Percentiles rank a stretch among this genome's conserved stretches.
Conservation (phyloP, 2,888 invertebrate genomes). For the Melanchra persicariae region DNA sequence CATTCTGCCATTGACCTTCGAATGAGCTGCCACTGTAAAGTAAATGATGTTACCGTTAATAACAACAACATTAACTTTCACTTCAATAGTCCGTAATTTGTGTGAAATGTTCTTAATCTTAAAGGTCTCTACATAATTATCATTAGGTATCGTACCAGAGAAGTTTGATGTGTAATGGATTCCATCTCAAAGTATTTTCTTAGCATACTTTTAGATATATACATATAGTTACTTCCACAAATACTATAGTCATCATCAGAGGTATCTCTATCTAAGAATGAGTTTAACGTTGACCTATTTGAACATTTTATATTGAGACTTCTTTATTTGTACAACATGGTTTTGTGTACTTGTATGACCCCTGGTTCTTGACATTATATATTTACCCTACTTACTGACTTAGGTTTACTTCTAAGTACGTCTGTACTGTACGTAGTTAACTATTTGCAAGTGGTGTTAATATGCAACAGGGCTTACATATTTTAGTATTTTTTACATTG, state of each 20-base stretch:
- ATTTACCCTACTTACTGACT: not conserved
- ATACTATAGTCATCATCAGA: not conserved
- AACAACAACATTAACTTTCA: not conserved
- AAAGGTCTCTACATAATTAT: not conserved
- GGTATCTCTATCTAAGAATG: not conserved
- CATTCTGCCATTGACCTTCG: conserved; percentile 99
- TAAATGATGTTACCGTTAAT: conserved; percentile 49
- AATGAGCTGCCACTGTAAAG: conserved; percentile 97
- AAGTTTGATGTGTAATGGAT: not conserved
- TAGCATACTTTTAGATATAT: no score
- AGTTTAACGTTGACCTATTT: not conserved
- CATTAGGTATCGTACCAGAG: not conserved
- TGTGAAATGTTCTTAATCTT: not conserved
- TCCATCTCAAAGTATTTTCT: not conserved
- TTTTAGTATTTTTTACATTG: not conserved
- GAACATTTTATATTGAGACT: not conserved
- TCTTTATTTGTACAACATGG: conserved; percentile 1
- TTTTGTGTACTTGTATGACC: not conserved
- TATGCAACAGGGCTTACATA: not conserved
- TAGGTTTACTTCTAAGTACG: not conserved
- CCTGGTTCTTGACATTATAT: not conserved
- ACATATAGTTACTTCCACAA: not conserved
- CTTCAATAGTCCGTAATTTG: not conserved
- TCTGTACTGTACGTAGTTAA: not conserved
- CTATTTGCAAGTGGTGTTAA: not conserved